Evolutionary conservation across 92 coral and sea anemone genomes (phyloP).

Genomic region (Siderastrea radians): DNA sequence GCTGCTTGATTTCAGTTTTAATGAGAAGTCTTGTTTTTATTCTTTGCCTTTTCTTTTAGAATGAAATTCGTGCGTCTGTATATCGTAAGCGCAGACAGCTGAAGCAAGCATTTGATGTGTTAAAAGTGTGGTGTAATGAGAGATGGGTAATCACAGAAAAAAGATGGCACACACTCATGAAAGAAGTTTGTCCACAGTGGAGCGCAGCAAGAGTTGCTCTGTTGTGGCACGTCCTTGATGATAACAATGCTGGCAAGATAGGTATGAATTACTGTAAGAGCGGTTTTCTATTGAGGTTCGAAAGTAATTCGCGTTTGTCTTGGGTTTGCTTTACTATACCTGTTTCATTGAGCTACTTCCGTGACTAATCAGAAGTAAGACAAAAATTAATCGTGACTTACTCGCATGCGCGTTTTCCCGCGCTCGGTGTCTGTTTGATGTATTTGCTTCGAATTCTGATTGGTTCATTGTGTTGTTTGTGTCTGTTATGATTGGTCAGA

Average conservation of each 20-base stretch:
- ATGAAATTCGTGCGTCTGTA: constrained; percentile 94
- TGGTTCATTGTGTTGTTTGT: too few species aligned
- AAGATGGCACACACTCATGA: constrained; percentile 79
- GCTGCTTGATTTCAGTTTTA: too few species aligned
- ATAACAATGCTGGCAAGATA: constrained; percentile 78
- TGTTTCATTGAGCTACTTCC: too few species aligned
- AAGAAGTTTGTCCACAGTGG: constrained; percentile 88
- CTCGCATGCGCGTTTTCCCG: too few species aligned
- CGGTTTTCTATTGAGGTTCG: neutral
- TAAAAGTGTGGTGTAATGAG: constrained; percentile 76
- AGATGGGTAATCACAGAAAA: constrained; percentile 87
- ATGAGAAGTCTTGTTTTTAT: too few species aligned
- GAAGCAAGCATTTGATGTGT: constrained; percentile 93
- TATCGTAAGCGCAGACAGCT: constrained; percentile 95
- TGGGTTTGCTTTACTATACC: too few species aligned
- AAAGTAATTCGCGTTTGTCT: neutral
- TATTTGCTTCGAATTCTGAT: too few species aligned
- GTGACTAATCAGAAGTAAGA: too few species aligned
- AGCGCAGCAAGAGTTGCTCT: constrained; percentile 89
- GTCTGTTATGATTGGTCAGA: too few species aligned
- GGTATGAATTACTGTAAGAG: constrained; percentile 40
- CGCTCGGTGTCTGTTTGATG: too few species aligned
- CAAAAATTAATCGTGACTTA: too few species aligned
- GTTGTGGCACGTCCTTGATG: constrained; percentile 93
- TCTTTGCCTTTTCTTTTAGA: constrained; percentile 59